Conservation (phyloP, 2,113 vertebrate genomes). For the Burhinus bistriatus region DNA sequence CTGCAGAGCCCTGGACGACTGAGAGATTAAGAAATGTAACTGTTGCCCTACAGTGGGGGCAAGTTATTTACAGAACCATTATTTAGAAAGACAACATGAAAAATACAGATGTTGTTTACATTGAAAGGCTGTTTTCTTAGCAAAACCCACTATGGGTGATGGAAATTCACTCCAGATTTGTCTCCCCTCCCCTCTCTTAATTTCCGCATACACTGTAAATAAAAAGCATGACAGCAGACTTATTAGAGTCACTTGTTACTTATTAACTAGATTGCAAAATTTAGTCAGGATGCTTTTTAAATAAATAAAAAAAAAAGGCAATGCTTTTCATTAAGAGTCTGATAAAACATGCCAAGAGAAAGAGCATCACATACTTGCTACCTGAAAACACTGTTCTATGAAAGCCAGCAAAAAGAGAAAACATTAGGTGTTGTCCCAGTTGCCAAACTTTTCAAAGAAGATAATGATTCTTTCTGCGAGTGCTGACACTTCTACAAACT, state of each 20-base stretch:
- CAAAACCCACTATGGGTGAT: constrained; percentile 55
- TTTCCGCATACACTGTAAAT: constrained; percentile 60
- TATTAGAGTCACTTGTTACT: constrained; percentile 55
- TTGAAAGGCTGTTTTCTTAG: constrained; percentile 70
- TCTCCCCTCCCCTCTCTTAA: not conserved
- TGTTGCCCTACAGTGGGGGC: not conserved
- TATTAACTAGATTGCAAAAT: constrained; percentile 40
- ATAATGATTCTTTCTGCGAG: not conserved
- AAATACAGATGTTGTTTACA: constrained; percentile 73
- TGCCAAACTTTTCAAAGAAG: not conserved
- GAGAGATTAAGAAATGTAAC: constrained; percentile 53
- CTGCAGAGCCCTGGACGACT: constrained; percentile 4
- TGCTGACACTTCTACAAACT: not conserved
- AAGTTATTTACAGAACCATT: constrained; percentile 62
- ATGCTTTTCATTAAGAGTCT: not conserved
- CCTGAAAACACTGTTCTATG: not conserved
- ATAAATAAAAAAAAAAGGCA: not conserved
- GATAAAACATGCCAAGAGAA: not conserved
- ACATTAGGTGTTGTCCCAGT: not conserved
- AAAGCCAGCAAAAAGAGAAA: not conserved
- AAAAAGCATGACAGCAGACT: constrained; percentile 56
- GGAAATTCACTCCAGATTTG: constrained; percentile 72
- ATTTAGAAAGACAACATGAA: constrained; percentile 70
- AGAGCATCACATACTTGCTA: not conserved
- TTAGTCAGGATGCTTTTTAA: constrained; percentile 11